These are phyloP conservation scores for Lepidochrysops patricia DNA, from an alignment of 2,888 invertebrate species.

Conservation along the genomic window DNA sequence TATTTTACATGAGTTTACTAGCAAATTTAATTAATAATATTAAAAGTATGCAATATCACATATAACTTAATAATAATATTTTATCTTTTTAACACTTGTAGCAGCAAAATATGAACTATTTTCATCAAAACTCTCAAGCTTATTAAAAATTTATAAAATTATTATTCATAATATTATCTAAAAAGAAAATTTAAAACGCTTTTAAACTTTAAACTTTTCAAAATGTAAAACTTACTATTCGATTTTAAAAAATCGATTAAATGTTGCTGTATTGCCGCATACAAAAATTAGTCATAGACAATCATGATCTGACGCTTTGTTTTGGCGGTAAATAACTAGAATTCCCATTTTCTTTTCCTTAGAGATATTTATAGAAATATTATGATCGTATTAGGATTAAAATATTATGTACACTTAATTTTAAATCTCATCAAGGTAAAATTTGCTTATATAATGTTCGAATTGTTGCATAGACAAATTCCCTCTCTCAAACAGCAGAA, in stretches of 20 bases:
- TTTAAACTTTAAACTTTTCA: no score
- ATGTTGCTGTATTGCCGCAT: constrained; percentile 16
- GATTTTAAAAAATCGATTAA: constrained; percentile 19
- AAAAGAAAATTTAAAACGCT: no score
- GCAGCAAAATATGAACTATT: no score
- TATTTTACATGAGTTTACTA: not conserved
- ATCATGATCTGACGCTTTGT: constrained; percentile 18
- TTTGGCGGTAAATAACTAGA: constrained; percentile 17
- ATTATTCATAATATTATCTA: not conserved
- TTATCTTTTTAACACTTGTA: no score
- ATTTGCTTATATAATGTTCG: not conserved
- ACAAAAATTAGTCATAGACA: constrained; percentile 19
- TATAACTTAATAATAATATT: no score
- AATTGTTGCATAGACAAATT: constrained; percentile 24
- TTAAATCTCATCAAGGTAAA: not conserved
- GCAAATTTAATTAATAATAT: not conserved
- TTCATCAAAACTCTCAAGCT: no score
- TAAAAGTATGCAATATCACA: not conserved
- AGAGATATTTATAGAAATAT: no score
- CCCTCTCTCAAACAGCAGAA: constrained; percentile 1
- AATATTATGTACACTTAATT: not conserved
- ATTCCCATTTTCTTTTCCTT: not conserved
- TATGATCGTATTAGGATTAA: no score
- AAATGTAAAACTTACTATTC: not conserved
- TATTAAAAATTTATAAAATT: not conserved